Conservation (phyloP, 2,113 vertebrate genomes). For the Lepisosteus osseus region DNA sequence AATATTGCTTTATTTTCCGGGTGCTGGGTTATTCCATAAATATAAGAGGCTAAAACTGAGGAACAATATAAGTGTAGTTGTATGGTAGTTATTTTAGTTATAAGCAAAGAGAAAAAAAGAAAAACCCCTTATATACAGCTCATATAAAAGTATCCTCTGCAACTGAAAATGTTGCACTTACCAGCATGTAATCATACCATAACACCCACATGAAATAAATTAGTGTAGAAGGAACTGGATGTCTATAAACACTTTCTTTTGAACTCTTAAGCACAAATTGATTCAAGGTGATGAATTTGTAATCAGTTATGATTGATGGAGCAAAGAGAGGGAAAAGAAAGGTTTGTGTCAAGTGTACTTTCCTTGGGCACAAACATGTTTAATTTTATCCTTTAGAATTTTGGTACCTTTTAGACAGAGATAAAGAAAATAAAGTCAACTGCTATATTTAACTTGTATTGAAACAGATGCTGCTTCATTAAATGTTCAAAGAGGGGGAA, state of each 20-base stretch:
- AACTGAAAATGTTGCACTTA: conserved; percentile 60
- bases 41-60: too few relatives aligned
- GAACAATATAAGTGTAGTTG: background rate
- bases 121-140: too few relatives aligned
- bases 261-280: conserved; percentile 93
- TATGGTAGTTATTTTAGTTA: background rate
- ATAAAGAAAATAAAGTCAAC: conserved; percentile 56
- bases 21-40: too few relatives aligned
- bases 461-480: conserved; percentile 54
- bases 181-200: conserved; percentile 64
- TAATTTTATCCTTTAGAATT: conserved; percentile 50
- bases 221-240: conserved; percentile 79
- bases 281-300: conserved; percentile 97
- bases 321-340: conserved; percentile 65
- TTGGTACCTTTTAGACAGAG: conserved; percentile 34
- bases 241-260: conserved; percentile 78
- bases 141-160: conserved; percentile 31
- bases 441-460: conserved; percentile 54
- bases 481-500: conserved; percentile 44
- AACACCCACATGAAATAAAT: conserved; percentile 85
- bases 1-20: too few relatives aligned
- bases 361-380: conserved; percentile 51
- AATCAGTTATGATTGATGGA: conserved; percentile 89
- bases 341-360: conserved; percentile 63
- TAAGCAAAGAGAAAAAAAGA: background rate